Conservation (phyloP, 2,113 vertebrate species). For the Phaetusa simplex region DNA sequence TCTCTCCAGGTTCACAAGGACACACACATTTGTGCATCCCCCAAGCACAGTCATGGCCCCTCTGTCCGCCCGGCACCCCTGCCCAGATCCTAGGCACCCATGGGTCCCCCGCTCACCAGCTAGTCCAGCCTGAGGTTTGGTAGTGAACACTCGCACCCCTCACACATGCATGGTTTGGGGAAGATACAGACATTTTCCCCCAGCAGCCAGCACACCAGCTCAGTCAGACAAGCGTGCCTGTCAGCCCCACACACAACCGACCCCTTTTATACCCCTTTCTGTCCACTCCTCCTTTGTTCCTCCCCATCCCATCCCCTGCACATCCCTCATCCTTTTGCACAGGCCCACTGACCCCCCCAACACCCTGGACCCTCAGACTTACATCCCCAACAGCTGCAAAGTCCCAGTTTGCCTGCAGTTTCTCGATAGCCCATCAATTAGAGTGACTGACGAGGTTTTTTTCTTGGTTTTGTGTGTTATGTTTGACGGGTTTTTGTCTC, state of each 20-base stretch:
- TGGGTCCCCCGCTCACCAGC: rapidly evolving
- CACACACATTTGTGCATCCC: neutral
- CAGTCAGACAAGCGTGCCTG: rapidly evolving
- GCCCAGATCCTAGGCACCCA: neutral
- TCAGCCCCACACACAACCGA: neutral
- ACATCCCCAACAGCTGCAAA: neutral
- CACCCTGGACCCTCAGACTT: neutral
- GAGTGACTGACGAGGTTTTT: neutral
- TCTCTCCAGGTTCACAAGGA: neutral
- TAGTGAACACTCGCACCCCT: neutral
- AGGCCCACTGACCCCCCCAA: neutral
- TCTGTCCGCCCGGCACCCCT: rapidly evolving
- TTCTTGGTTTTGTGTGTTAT: neutral
- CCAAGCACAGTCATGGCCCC: rapidly evolving
- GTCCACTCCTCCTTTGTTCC: neutral
- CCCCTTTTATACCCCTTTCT: neutral
- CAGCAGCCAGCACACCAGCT: neutral
- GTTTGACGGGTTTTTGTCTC: neutral
- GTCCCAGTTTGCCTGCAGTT: rapidly evolving
- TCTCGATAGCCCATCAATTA: neutral
- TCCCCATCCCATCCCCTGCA: neutral
- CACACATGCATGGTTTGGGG: neutral
- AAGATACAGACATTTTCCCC: neutral
- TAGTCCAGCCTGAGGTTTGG: neutral
- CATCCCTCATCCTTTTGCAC: neutral